These are phyloP conservation scores for Panopea generosa DNA, from an alignment of 2,888 invertebrate species.

Conservation along the genomic window DNA sequence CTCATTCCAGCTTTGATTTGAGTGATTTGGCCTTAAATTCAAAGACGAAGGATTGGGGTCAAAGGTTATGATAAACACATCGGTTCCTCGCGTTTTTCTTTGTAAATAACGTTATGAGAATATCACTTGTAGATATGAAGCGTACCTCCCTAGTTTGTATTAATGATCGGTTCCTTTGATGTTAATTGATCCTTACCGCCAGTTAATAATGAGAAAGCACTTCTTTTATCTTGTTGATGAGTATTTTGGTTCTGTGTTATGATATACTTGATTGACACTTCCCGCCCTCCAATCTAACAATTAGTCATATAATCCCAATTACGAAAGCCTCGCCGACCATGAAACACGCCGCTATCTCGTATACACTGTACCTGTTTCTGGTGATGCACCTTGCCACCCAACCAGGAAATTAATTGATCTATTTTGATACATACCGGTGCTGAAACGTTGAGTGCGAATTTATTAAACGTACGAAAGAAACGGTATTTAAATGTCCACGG, in stretches of 20 bases:
- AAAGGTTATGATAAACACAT: constrained; percentile 36
- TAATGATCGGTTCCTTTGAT: constrained; percentile 51
- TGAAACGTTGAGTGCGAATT: too few species aligned
- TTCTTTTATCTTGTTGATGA: constrained; percentile 48
- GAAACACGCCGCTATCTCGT: too few species aligned
- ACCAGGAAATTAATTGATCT: too few species aligned
- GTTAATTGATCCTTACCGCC: constrained; percentile 56
- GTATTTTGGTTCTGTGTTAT: constrained; percentile 39
- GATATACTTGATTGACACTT: constrained; percentile 47
- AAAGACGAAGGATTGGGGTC: constrained; percentile 40
- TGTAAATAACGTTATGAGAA: constrained; percentile 20
- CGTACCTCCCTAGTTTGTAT: constrained; percentile 18
- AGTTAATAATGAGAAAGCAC: constrained; percentile 47
- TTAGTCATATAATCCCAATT: constrained; percentile 35
- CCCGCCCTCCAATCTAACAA: constrained; percentile 37
- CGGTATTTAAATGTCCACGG: too few species aligned
- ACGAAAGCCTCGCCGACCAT: neutral
- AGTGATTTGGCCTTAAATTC: constrained; percentile 50
- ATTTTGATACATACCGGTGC: too few species aligned
- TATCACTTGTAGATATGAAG: constrained; percentile 13
- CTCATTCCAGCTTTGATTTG: constrained; percentile 35
- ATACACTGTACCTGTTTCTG: too few species aligned
- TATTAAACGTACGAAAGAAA: too few species aligned
- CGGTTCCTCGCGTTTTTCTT: constrained; percentile 30
- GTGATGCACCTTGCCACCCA: too few species aligned